Evolutionary conservation across 2,888 invertebrate species (phyloP).

Genomic region (Drosophila tanythrix): DNA sequence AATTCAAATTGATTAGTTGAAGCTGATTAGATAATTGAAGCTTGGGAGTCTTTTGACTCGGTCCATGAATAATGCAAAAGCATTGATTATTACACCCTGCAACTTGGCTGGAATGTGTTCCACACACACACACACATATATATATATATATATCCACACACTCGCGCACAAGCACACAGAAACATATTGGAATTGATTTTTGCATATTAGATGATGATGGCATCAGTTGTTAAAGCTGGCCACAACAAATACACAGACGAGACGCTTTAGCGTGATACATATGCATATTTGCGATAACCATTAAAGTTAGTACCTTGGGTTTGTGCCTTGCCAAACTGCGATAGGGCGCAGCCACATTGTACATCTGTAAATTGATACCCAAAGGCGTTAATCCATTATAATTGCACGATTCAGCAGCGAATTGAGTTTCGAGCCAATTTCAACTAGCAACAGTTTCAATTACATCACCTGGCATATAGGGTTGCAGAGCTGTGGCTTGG

Average conservation of each 20-base stretch:
- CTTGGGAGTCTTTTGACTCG: slow-evolving; percentile 35
- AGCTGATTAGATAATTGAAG: slow-evolving; percentile 34
- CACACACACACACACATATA: background rate
- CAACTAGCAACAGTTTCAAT: slow-evolving; percentile 26
- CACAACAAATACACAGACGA: slow-evolving; percentile 11
- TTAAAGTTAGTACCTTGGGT: slow-evolving; percentile 76
- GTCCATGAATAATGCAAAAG: slow-evolving; percentile 40
- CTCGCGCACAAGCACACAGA: background rate
- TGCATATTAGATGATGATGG: slow-evolving; percentile 50
- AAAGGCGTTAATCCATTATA: slow-evolving; percentile 62
- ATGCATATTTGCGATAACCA: background rate
- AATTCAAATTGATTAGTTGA: slow-evolving; percentile 18
- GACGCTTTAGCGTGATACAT: background rate
- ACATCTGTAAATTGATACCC: slow-evolving; percentile 82
- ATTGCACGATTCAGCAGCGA: slow-evolving; percentile 17
- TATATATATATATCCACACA: background rate
- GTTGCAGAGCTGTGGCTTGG: background rate
- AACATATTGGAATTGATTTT: slow-evolving; percentile 51
- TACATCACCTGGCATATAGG: background rate
- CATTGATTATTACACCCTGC: slow-evolving; percentile 33
- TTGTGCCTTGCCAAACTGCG: slow-evolving; percentile 82
- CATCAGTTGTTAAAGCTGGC: slow-evolving; percentile 7
- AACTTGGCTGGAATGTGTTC: background rate
- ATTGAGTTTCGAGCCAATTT: slow-evolving; percentile 24
- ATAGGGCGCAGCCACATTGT: slow-evolving; percentile 84